Percentiles rank a stretch among this genome's conserved stretches.
phyloP scores from a whole-genome alignment of 23 tunicate genomes.

The Trididemnum clinides region DNA sequence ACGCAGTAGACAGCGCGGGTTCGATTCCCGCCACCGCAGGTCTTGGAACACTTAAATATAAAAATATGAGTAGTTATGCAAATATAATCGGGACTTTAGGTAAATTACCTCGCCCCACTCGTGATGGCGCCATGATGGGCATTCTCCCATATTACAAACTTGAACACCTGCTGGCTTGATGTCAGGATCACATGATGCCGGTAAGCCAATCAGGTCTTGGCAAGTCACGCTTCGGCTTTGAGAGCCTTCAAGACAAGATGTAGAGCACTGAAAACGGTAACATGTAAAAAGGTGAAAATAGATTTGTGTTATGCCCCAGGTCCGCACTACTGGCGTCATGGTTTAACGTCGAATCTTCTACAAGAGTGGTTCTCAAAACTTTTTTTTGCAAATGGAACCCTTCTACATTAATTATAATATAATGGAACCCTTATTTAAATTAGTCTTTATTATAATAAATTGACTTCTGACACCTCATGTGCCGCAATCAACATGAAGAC shows the following conservation, averaged over 20 bases:
- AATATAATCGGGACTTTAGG: neutral
- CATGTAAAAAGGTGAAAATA: too few species aligned
- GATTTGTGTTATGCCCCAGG: too few species aligned
- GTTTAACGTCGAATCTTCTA: too few species aligned
- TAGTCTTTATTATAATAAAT: too few species aligned
- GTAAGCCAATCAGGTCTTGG: neutral
- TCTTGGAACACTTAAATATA: constrained; percentile 31
- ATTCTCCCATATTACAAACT: constrained; percentile 19
- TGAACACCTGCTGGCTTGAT: constrained; percentile 4
- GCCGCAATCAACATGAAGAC: too few species aligned
- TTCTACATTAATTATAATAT: too few species aligned
- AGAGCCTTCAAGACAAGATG: constrained; percentile 62
- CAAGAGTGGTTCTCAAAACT: too few species aligned
- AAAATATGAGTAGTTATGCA: neutral
- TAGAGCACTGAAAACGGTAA: constrained; percentile 21
- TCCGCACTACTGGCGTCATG: too few species aligned
- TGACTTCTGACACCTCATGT: too few species aligned
- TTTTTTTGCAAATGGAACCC: too few species aligned
- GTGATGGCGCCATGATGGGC: constrained; percentile 54
- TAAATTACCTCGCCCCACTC: constrained; percentile 56
- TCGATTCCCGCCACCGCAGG: constrained; percentile 74
- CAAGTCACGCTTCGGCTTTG: constrained; percentile 56
- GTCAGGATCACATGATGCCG: neutral
- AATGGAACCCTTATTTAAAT: too few species aligned
- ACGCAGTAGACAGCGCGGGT: constrained; percentile 58